Evolutionary conservation across 2,113 vertebrate species (phyloP), one percentile per base, ranked within the genome.

Genomic region (Cepphus grylle): DNA sequence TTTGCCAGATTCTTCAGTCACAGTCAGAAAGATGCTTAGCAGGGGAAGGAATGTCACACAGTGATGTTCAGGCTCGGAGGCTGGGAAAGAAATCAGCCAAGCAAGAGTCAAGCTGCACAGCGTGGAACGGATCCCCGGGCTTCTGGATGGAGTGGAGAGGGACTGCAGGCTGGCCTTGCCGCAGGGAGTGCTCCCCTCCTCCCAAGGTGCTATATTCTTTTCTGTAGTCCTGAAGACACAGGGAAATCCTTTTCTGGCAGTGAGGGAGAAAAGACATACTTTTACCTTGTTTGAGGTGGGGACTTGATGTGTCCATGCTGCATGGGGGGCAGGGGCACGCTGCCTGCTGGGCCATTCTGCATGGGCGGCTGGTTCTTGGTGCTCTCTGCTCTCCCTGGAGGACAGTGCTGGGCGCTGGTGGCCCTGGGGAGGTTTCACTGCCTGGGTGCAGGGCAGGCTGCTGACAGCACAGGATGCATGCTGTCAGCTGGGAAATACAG

Each of bases 11-110:
- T 87, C 88, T 88, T 85, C 88, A 74, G 50, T 96, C 77, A 47
- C 87, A 91, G 93, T 95, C 63, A 79, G 63, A 91, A 95, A 91
- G 90, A 90, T 7, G 30, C 19, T 95, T 91, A 88, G 73, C 65
- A 86, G 93, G 80, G 86, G 71, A 88, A 86, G 90, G 70, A 77
- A 62, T 0, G 2, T 93, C 92, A 88, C 30, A 74, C 32, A 36
- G 81, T 12, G 77, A 71, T 93, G 86, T 86, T 94, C 53, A 45
- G 40, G 32, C 52, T 91, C 4, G 0, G 69, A 81, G 77, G 25
- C 66, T 89, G 43, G 56, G 52, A 43, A 52, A 74, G 78, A 81
- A 91, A 85, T 61, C 15, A 8, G 78, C 45, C 1, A 3, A 56
- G 36, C 73, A 71, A 25, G 88, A 89, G 90, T 72, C 73, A 40